phyloP scores from a whole-genome alignment of 2,797 vertebrate species.

The Enteromius mattozi region DNA sequence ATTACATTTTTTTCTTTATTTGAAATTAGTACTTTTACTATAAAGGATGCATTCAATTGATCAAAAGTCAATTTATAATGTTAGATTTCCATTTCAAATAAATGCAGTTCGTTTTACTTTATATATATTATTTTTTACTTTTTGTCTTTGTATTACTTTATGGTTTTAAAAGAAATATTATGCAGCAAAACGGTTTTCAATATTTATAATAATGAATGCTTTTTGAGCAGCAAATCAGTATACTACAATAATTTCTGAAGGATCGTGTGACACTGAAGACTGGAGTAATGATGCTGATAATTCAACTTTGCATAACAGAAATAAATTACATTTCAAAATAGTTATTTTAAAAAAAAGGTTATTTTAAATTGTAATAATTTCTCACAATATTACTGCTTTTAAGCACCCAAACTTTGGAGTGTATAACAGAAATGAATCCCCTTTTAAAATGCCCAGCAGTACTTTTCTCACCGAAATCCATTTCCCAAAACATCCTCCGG shows the following conservation, averaged over 20 bases:
- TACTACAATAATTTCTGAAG: neutral
- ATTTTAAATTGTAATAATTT: neutral
- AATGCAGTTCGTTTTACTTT: too few species aligned
- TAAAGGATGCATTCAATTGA: neutral
- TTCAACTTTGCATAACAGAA: neutral
- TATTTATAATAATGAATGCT: neutral
- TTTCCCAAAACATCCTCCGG: neutral
- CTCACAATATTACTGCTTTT: neutral
- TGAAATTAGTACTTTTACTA: neutral
- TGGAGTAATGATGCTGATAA: neutral
- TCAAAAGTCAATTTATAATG: neutral
- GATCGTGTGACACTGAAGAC: neutral
- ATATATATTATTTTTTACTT: neutral
- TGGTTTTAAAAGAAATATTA: neutral
- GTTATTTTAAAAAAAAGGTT: neutral
- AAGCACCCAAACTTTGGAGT: neutral
- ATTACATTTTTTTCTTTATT: too few species aligned
- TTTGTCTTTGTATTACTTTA: neutral
- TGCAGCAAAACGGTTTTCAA: neutral
- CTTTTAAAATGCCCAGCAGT: slow-evolving; percentile 6
- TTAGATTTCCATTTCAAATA: neutral
- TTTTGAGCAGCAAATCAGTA: neutral
- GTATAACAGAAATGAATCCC: neutral
- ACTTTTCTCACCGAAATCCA: slow-evolving; percentile 37
- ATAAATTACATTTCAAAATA: neutral